phyloP scores from a whole-genome alignment of 2,888 invertebrate genomes.

The Lomographa bimaculata region DNA sequence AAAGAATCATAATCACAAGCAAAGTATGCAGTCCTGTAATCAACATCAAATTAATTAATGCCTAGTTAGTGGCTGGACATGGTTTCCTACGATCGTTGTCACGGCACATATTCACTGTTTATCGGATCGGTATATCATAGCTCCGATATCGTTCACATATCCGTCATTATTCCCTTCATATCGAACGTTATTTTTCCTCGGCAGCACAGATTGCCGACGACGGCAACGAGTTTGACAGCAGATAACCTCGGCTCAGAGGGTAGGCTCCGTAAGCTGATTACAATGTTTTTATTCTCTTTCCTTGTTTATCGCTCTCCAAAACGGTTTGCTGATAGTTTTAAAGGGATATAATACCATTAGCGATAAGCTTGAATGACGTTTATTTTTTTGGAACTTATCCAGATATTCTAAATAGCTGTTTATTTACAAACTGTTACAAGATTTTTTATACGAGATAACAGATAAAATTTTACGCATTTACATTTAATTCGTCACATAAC shows the following conservation, averaged over 20 bases:
- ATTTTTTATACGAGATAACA: conserved; percentile 25
- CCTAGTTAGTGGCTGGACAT: no score
- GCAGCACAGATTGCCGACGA: conserved; percentile 22
- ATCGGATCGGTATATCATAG: conserved; percentile 6
- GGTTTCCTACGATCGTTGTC: neutral
- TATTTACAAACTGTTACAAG: conserved; percentile 32
- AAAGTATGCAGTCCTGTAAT: no score
- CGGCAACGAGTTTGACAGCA: conserved; percentile 22
- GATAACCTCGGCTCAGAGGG: conserved; percentile 50
- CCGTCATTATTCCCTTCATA: conserved; percentile 30
- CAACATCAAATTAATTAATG: no score
- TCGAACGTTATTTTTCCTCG: conserved; percentile 30
- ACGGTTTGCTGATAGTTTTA: conserved; percentile 47
- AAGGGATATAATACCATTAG: conserved; percentile 45
- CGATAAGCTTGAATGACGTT: conserved; percentile 47
- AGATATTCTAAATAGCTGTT: conserved; percentile 32
- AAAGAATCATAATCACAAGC: neutral
- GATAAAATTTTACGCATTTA: conserved; percentile 22
- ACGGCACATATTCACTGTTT: neutral
- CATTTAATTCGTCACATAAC: conserved; percentile 17
- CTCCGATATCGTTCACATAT: conserved; percentile 13
- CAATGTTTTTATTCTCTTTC: conserved; percentile 45
- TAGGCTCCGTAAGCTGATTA: conserved; percentile 49
- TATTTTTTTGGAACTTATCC: conserved; percentile 36
- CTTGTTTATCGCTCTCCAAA: conserved; percentile 42